These are phyloP conservation scores for Ephydatia muelleri DNA, from an alignment of 37 sponge, comb jelly and placozoan genomes.

Conservation along the genomic window DNA sequence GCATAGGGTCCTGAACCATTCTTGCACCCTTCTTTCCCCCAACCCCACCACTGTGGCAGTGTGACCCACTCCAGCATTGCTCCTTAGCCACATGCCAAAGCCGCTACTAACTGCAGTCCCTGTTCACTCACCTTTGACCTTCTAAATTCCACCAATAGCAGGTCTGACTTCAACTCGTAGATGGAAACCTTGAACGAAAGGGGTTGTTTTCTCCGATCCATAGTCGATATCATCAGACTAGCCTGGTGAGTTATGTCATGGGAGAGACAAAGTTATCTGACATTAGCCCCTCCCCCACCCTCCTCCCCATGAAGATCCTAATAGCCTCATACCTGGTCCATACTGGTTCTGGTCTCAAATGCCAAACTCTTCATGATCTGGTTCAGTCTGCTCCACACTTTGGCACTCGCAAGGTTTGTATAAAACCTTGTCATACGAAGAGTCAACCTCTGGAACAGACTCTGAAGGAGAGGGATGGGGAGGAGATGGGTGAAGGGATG, in stretches of 20 bases:
- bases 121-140: slow-evolving; percentile 67
- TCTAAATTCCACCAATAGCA: slow-evolving; percentile 83
- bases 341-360: slow-evolving; percentile 47
- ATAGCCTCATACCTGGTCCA: slow-evolving; percentile 53
- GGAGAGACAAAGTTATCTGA: background rate
- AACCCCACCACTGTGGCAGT: no score
- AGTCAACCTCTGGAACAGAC: slow-evolving; percentile 71
- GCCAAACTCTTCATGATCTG: slow-evolving; percentile 51
- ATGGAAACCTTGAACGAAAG: slow-evolving; percentile 73
- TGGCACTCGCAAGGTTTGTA: slow-evolving; percentile 37
- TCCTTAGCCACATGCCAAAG: no score
- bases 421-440: slow-evolving; percentile 86
- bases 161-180: slow-evolving; percentile 53
- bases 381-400: slow-evolving; percentile 60
- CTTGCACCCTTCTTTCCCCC: no score
- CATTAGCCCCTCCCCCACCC: no score
- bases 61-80: no score
- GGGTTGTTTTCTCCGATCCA: slow-evolving; percentile 61
- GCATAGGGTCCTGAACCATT: no score
- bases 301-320: background rate
- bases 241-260: slow-evolving; percentile 21
- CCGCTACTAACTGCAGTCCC: no score
- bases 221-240: slow-evolving; percentile 61
- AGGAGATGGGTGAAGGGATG: background rate
- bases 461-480: slow-evolving; percentile 26